These are phyloP conservation scores for Smittia aterrima DNA, from an alignment of 2,888 invertebrate species.

Conservation along the genomic window DNA sequence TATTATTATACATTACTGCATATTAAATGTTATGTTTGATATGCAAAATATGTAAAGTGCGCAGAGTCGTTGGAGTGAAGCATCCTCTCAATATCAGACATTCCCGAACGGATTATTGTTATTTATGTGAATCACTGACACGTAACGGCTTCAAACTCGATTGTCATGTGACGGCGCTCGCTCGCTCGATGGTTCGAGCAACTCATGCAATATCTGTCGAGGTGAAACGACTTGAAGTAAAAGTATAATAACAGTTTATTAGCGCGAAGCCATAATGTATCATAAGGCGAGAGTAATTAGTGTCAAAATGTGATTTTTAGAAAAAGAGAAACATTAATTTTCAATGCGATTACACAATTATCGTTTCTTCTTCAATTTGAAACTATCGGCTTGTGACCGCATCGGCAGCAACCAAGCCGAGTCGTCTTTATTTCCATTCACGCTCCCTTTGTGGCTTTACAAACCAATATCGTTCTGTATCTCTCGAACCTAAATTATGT, in stretches of 20 bases:
- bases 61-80: conserved; percentile 9
- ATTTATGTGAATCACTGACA: conserved; percentile 17
- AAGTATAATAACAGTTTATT: background rate
- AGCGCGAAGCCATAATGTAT: background rate
- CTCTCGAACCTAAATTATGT: conserved; percentile 7
- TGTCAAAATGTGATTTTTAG: background rate
- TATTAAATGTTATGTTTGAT: conserved; percentile 20
- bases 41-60: conserved; percentile 19
- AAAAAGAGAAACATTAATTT: background rate
- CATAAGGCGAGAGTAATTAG: background rate
- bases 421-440: background rate
- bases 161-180: background rate
- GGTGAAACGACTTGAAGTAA: background rate
- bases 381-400: background rate
- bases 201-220: background rate
- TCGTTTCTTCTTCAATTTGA: background rate
- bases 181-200: background rate
- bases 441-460: background rate
- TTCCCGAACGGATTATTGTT: conserved; percentile 14
- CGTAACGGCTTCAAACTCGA: background rate
- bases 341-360: background rate
- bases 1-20: background rate
- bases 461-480: conserved; percentile 1
- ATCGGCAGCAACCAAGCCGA: background rate
- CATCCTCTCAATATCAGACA: background rate